Base-by-base conservation (phyloP, 2,888 invertebrate species). In the Beris chalybata region DNA sequence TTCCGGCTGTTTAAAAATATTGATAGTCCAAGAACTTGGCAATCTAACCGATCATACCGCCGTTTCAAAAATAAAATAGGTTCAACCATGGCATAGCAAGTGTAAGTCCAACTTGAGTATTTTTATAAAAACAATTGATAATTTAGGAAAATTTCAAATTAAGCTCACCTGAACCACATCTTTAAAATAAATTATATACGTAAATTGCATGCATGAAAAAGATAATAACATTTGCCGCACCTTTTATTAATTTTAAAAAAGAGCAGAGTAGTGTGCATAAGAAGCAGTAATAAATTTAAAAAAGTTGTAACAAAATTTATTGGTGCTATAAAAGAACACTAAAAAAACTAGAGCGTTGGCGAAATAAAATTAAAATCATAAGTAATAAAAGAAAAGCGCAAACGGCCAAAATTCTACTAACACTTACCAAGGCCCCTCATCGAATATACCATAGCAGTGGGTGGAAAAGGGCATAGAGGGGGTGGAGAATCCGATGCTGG, bases 381-480 rank as follows among this genome's bases (percentile, higher is more conserved):
- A 66, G 22, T 22, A 22, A 57, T 52, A 54, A 67, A 67, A 55
- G 32, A 48, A 22, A 64, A 68, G 69, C 71, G 70, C 73, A 72
- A 74, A 71, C 69, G 72, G 76, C 76, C 59, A 67, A 73, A 73
- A 72, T 72, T 75, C 78, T 79, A 80, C 80, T 80, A 78, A 80
- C 80, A 80, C 80, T 78, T 80, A 80, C 80, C 81, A 68, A 80
- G 74, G 72, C 80, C 79, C 70, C 84, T 81, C 77, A 85, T 82
- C 43, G 86, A 86, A 74, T 88, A 88, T 22, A 92, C 90, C 90
- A 92, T 92, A 47, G 92, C 92, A 32, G 92, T 92, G 13, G 92
- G 92, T 48, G 92, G 92, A 76, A 92, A 92, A 48, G 92, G 81
- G 78, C 72, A 82, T 71, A 72, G 76, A 67, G 73, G 78, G 56